Evolutionary conservation across 1,140 invertebrate species (phyloP), one percentile per base, ranked within the genome.

Genomic region (Nasonia giraulti): DNA sequence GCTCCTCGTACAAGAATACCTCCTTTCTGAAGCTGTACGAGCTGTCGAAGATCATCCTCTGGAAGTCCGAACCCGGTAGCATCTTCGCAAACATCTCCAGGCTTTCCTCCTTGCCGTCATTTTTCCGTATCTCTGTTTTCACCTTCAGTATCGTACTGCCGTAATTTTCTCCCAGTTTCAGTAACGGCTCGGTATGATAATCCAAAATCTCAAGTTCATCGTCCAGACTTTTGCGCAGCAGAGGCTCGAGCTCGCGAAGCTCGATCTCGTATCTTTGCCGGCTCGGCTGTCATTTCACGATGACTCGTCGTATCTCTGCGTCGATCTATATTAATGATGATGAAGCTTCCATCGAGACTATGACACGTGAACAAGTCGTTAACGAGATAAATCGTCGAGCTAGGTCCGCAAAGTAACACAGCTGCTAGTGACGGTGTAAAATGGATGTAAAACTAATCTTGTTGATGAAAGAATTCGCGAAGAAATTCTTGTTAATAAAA

Each of bases 131-230:
- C 17, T 87, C 75, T 0, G 91, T 89, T 14, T 90, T 82, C 0
- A 95, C 91, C 6, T 90, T 90, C 1, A 94, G 84, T 85, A 95
- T 95, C 0, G 93, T 87, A 89, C 95, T 95, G 8, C 94, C 94
- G 86, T 95, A 95, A 90, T 95, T 95, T 86, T 95, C 94, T 0
- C 95, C 95, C 0, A 92, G 91, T 74, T 92, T 89, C 8, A 91
- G 62, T 40, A 93, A 27, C 7, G 77, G 62, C 17, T 85, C 76
- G 0, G 86, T 84, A 1, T 77, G 83, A 10, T 87, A 90, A 69
- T 87, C 84, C 0, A 88, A 71, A 2, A 92, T 87, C 11, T 87
- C 73, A 7, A 91, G 8, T 1, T 86, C 66, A 5, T 90, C 47
- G 12, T 50, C 88, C 2, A 91, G 78, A 20, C 76, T 87, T 17